Evolutionary conservation across 2,113 vertebrate genomes (phyloP).

Genomic region (Perca schrenkii): DNA sequence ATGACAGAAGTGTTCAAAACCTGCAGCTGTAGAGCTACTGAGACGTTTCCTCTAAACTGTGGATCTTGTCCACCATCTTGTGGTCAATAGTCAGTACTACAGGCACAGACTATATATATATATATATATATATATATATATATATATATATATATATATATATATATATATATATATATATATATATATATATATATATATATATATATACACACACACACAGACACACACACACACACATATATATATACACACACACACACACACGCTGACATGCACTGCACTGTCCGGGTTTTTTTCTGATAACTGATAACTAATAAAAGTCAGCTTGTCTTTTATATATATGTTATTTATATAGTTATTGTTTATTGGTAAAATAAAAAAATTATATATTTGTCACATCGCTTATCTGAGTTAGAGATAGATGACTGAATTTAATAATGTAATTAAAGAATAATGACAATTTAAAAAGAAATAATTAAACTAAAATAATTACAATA

Average conservation of each 20-base stretch:
- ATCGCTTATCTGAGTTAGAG: neutral
- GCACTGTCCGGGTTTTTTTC: too few species aligned
- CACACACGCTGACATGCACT: too few species aligned
- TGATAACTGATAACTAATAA: neutral
- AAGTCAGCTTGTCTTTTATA: neutral
- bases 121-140: neutral
- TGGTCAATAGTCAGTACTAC: constrained; percentile 19
- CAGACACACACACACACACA: neutral
- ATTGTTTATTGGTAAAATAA: neutral
- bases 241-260: neutral
- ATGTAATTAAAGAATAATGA: neutral
- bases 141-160: neutral
- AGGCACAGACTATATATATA: neutral
- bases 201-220: neutral
- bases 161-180: neutral
- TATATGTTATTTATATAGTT: neutral
- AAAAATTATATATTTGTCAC: neutral
- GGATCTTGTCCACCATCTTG: constrained; percentile 50
- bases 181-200: neutral
- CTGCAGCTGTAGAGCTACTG: neutral
- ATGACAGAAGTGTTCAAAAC: constrained; percentile 13
- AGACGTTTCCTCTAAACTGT: neutral
- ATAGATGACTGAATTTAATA: neutral
- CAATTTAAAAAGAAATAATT: neutral
- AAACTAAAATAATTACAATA: too few species aligned